phyloP scores from a whole-genome alignment of 2,888 invertebrate genomes.

The Sinelater perroti region DNA sequence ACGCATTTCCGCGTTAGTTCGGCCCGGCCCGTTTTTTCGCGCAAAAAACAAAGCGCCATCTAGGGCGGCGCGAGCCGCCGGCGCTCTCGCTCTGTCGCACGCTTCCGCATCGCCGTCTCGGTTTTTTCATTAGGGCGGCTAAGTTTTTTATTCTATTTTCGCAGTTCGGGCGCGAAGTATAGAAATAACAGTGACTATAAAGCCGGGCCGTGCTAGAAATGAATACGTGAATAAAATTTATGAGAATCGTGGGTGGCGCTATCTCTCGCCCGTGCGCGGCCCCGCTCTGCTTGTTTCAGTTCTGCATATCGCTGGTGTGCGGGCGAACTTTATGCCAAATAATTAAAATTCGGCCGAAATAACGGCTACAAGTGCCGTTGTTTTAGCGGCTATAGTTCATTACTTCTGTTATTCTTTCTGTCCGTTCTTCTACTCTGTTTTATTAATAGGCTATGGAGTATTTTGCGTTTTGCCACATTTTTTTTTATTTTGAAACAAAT shows the following conservation, averaged over 20 bases:
- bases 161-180: conserved; percentile 19
- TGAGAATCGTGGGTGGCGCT: conserved; percentile 22
- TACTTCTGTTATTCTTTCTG: too few species aligned
- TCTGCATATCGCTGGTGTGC: too few species aligned
- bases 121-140: conserved; percentile 16
- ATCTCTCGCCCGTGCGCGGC: too few species aligned
- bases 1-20: not conserved
- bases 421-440: too few species aligned
- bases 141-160: conserved; percentile 26
- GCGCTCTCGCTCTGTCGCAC: conserved; percentile 2
- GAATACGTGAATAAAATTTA: conserved; percentile 35
- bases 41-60: conserved; percentile 15
- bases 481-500: too few species aligned
- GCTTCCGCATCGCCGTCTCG: not conserved
- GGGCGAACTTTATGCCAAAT: too few species aligned
- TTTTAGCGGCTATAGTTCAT: too few species aligned
- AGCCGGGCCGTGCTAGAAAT: conserved; percentile 26
- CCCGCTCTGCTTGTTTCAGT: too few species aligned
- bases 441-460: too few species aligned
- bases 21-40: conserved; percentile 1
- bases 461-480: too few species aligned
- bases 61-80: conserved; percentile 7
- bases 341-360: too few species aligned
- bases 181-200: conserved; percentile 32
- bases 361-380: too few species aligned